Conservation (phyloP, 2,797 vertebrate genomes). For the Sphaeramia orbicularis region DNA sequence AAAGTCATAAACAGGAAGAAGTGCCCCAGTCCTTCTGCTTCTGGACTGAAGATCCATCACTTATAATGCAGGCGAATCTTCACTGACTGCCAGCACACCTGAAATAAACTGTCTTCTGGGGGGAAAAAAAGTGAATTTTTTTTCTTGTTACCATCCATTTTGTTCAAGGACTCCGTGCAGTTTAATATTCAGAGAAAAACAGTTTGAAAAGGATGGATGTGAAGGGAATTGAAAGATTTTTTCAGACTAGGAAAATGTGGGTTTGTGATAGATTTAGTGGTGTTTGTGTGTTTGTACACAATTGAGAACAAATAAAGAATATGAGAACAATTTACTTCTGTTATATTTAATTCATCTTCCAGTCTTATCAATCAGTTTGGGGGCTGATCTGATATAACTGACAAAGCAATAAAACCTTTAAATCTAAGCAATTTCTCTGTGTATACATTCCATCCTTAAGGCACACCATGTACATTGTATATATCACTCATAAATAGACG, state of each 20-base stretch:
- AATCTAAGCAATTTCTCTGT: conserved; percentile 17
- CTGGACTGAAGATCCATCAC: conserved; percentile 12
- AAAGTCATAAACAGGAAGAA: conserved; percentile 63
- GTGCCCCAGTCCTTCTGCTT: conserved; percentile 9
- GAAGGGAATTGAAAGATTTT: conserved; percentile 5
- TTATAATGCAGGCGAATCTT: conserved; percentile 28
- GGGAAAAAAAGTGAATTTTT: conserved; percentile 13
- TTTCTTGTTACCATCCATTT: conserved; percentile 7
- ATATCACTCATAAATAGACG: conserved; percentile 32
- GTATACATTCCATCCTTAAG: conserved; percentile 37
- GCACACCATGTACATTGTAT: conserved; percentile 36
- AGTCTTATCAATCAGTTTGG: conserved; percentile 16
- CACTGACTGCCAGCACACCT: conserved; percentile 4
- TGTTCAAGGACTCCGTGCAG: conserved; percentile 5
- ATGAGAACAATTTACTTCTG: conserved; percentile 23
- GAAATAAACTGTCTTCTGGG: conserved; percentile 11
- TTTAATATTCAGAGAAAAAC: conserved; percentile 7
- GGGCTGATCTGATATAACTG: conserved; percentile 13
- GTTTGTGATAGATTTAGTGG: conserved; percentile 48
- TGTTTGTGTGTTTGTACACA: conserved; percentile 38
- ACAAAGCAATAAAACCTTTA: not conserved
- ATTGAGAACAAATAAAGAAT: conserved; percentile 60
- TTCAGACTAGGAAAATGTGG: not conserved
- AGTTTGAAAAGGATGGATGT: conserved; percentile 22
- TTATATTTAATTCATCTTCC: conserved; percentile 48